A percentile compares a stretch with the other conserved stretches of the same genome.
phyloP scores from a whole-genome alignment of 2,888 invertebrate species.

The Melanostoma scalare region DNA sequence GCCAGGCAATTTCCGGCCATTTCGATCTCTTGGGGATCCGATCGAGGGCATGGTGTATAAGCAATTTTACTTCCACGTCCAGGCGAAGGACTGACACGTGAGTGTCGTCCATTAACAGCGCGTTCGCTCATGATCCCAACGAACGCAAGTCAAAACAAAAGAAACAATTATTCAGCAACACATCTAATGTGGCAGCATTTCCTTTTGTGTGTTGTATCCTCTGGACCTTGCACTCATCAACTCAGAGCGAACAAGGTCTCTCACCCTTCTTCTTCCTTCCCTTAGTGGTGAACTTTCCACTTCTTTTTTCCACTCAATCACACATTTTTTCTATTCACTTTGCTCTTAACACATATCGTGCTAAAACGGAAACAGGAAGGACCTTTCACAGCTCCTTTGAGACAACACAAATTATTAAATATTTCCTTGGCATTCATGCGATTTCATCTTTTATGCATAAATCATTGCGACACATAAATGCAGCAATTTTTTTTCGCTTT shows the following conservation, averaged over 20 bases:
- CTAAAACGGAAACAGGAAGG: slow-evolving; percentile 49
- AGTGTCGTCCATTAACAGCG: slow-evolving; percentile 78
- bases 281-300: slow-evolving; percentile 11
- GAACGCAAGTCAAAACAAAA: not conserved
- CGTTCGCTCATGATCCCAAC: slow-evolving; percentile 77
- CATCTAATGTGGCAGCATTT: slow-evolving; percentile 29
- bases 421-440: slow-evolving; percentile 51
- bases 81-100: slow-evolving; percentile 81
- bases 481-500: slow-evolving; percentile 30
- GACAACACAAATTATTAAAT: slow-evolving; percentile 54
- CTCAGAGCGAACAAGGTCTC: slow-evolving; percentile 1
- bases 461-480: slow-evolving; percentile 51
- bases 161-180: slow-evolving; percentile 22
- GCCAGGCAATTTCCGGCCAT: slow-evolving; percentile 80
- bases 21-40: slow-evolving; percentile 80
- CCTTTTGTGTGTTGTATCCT: slow-evolving; percentile 17
- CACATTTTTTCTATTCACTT: slow-evolving; percentile 41
- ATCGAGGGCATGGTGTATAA: slow-evolving; percentile 81
- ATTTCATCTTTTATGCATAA: slow-evolving; percentile 47
- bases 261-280: slow-evolving; percentile 6
- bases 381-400: slow-evolving; percentile 43
- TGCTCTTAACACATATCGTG: slow-evolving; percentile 4
- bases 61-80: slow-evolving; percentile 81
- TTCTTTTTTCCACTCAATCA: slow-evolving; percentile 43
- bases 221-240: slow-evolving; percentile 31